Evolutionary conservation across 2,113 vertebrate genomes (phyloP), one percentile per base, ranked within the genome.

Genomic region (Oncorhynchus mykiss): DNA sequence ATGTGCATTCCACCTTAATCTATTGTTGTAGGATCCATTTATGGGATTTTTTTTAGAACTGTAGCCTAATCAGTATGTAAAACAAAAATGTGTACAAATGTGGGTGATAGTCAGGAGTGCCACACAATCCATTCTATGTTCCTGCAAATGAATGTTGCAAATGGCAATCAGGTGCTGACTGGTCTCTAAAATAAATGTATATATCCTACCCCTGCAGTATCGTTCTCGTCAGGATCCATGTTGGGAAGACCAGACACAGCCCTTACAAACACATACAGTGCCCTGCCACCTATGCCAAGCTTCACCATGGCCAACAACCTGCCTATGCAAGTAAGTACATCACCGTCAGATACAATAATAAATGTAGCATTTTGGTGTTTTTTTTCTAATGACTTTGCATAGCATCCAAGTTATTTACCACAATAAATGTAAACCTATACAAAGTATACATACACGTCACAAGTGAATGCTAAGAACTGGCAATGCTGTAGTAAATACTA

Each of bases 241-340:
- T 87, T 99, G 93, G 96, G 97, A 80, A 94, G 98, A 84, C 94
- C 97, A 39, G 98, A 99, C 90, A 94, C 96, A 9, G 96, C 95
- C 77, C 95, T 99, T 84, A 97, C 97, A 65, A 98, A 98, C 91
- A 96, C 95, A 0, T 99, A 99, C 93, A 95, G 96, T 1, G 95
- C 95, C 29, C 92, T 99, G 89, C 96, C 96, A 9, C 93, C 96
- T 76, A 98, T 99, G 96, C 97, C 98, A 84, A 98, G 95, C 90
- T 99, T 99, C 91, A 98, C 96, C 86, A 98, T 99, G 98, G 95
- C 96, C 60, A 97, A 97, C 90, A 99, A 97, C 91, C 94, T 99
- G 92, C 96, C 98, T 93, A 97, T 99, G 95, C 98, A 99, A 96
- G 98, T 99, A 93, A 95, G 97, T 93, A 82, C 79, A 67, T 45